Percentiles rank a stretch among this genome's conserved stretches.
Conservation (phyloP, 2,888 invertebrate species). For the Epistrophella euchroma region DNA sequence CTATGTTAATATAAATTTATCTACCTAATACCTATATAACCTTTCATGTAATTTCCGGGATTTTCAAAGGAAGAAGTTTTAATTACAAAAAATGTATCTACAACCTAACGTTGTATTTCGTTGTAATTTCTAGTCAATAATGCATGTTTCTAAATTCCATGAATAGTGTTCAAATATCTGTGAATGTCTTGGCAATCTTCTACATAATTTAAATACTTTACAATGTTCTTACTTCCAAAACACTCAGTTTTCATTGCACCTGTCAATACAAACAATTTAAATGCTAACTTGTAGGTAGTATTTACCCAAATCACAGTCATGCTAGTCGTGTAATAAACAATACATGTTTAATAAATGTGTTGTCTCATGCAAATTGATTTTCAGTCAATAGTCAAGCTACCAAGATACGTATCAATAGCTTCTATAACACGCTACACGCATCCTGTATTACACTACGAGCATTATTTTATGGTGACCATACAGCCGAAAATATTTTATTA, state of each 20-base stretch:
- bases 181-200: background rate
- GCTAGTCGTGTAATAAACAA: background rate
- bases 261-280: background rate
- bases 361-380: constrained; percentile 55
- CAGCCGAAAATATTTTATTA: no score
- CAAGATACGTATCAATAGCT: constrained; percentile 29
- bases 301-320: constrained; percentile 5
- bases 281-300: background rate
- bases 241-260: constrained; percentile 18
- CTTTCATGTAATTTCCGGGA: background rate
- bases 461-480: background rate
- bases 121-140: background rate
- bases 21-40: no score
- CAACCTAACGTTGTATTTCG: no score
- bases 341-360: background rate
- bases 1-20: no score
- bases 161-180: background rate
- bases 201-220: background rate
- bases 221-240: background rate
- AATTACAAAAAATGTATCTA: background rate
- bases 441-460: constrained; percentile 16
- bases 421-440: background rate
- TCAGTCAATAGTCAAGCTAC: constrained; percentile 57
- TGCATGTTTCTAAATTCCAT: background rate
- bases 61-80: background rate